A percentile compares a stretch with the other conserved stretches of the same genome.
Conservation (phyloP, 2,888 invertebrate genomes). For the Punctoribates punctum region DNA sequence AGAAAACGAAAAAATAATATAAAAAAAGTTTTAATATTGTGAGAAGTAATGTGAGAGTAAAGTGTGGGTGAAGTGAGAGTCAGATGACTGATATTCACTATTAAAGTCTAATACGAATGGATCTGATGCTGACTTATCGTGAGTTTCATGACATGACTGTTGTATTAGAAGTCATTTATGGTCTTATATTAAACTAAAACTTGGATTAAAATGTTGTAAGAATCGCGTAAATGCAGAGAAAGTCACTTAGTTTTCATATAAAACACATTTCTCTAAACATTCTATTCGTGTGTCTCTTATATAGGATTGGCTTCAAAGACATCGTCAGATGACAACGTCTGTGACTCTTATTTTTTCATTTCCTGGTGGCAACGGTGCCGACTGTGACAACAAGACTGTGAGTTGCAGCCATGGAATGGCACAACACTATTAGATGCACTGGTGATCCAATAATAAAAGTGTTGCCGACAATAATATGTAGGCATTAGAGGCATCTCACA, state of each 20-base stretch:
- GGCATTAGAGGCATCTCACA: not conserved
- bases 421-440: no score
- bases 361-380: conserved; percentile 5
- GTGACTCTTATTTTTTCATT: conserved; percentile 17
- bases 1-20: not conserved
- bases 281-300: not conserved
- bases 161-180: not conserved
- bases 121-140: conserved; percentile 21
- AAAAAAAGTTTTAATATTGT: not conserved
- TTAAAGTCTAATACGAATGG: conserved; percentile 1
- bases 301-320: not conserved
- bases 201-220: not conserved
- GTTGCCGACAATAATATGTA: not conserved
- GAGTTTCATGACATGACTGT: not conserved
- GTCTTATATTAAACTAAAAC: conserved; percentile 22
- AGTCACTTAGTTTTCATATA: not conserved
- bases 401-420: not conserved
- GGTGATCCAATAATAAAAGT: conserved; percentile 13
- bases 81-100: not conserved
- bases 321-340: not conserved
- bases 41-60: conserved; percentile 2
- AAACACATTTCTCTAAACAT: not conserved
- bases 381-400: conserved; percentile 8
- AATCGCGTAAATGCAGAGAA: not conserved
- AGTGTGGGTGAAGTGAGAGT: no score